Percentiles rank a stretch among this genome's conserved stretches.
phyloP scores from a whole-genome alignment of 2,113 vertebrate genomes.

The Hypocryptadius cinnamomeus region DNA sequence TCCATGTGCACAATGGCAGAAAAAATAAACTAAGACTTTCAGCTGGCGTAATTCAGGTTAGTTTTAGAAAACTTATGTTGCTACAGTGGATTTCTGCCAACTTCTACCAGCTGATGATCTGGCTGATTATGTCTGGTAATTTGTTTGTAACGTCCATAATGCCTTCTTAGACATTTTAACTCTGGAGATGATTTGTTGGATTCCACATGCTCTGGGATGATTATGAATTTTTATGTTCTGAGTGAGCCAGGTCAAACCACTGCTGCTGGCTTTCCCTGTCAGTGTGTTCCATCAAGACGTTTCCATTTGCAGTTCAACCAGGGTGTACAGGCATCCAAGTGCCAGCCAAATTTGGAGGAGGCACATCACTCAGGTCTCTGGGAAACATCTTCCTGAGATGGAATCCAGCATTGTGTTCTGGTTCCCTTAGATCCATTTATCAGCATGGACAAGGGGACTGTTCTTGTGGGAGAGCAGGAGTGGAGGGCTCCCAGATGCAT shows the following conservation, averaged over 20 bases:
- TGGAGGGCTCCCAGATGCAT: neutral
- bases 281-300: neutral
- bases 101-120: conserved; percentile 50
- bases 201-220: neutral
- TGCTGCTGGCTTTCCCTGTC: neutral
- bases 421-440: neutral
- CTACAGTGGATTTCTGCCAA: conserved; percentile 39
- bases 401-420: neutral
- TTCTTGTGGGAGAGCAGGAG: neutral
- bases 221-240: conserved; percentile 15
- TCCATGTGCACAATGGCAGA: neutral
- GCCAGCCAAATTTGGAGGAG: neutral
- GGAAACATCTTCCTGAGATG: neutral
- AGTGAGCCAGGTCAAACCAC: conserved; percentile 6
- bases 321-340: neutral
- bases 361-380: neutral
- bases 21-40: neutral
- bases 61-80: neutral
- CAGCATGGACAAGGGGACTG: neutral
- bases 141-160: conserved; percentile 8
- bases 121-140: conserved; percentile 46
- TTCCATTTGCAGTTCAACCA: neutral
- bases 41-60: neutral
- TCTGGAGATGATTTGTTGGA: conserved; percentile 36
- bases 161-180: conserved; percentile 14